Evolutionary conservation across 2,113 vertebrate species (phyloP).

Genomic region (Vidua chalybeata): DNA sequence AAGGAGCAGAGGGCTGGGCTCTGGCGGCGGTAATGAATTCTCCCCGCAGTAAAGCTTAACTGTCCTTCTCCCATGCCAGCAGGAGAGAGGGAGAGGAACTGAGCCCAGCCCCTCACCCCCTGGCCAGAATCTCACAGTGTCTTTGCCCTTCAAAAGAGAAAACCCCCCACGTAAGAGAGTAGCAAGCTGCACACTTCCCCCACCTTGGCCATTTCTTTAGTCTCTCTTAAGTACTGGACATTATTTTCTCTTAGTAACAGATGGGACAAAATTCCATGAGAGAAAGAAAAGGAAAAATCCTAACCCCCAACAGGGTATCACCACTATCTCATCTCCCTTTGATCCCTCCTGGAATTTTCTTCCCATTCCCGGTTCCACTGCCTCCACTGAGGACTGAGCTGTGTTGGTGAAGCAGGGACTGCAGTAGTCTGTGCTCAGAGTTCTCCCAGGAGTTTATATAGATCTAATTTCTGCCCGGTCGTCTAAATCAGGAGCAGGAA

Average conservation of each 20-base stretch:
- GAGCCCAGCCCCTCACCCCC: not conserved
- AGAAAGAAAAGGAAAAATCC: not conserved
- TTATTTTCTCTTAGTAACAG: not conserved
- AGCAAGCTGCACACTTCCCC: not conserved
- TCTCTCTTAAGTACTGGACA: not conserved
- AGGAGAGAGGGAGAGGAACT: not conserved
- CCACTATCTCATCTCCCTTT: not conserved
- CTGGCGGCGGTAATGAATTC: accelerated
- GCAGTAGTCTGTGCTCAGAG: no score
- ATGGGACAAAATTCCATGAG: not conserved
- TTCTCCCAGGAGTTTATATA: not conserved
- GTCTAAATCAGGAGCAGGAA: not conserved
- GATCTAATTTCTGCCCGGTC: not conserved
- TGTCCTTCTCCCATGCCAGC: not conserved
- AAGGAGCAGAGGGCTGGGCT: not conserved
- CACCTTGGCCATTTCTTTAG: not conserved
- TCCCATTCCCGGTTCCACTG: accelerated
- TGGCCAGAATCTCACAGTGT: not conserved
- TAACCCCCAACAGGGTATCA: not conserved
- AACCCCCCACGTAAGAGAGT: no score
- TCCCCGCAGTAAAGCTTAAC: accelerated
- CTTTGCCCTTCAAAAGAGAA: not conserved
- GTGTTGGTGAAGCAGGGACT: not conserved
- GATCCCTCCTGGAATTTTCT: not conserved
- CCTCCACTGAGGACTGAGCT: not conserved